phyloP scores from a whole-genome alignment of 2,113 vertebrate species.

The Oceanodroma tethys region DNA sequence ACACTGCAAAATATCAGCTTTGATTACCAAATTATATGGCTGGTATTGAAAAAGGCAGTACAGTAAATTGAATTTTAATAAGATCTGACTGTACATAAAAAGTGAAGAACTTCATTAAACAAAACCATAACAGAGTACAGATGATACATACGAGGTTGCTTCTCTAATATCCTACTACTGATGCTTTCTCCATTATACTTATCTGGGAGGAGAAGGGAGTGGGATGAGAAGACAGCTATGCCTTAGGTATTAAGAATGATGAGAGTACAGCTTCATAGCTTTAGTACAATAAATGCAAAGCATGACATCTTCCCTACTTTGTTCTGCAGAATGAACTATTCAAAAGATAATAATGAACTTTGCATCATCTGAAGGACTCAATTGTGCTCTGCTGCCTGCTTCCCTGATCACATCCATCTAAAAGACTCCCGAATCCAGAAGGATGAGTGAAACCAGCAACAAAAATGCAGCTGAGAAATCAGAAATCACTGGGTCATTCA shows the following conservation, averaged over 20 bases:
- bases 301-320: not conserved
- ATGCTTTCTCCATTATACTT: not conserved
- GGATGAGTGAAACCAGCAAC: not conserved
- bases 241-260: not conserved
- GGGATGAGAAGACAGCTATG: not conserved
- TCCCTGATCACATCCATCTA: not conserved
- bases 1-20: not conserved
- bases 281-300: constrained; percentile 13
- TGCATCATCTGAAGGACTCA: not conserved
- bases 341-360: constrained; percentile 35
- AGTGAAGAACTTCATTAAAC: not conserved
- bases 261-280: not conserved
- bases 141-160: not conserved
- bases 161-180: not conserved
- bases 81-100: not conserved
- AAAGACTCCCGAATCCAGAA: not conserved
- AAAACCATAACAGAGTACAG: not conserved
- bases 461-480: not conserved
- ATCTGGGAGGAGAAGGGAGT: not conserved
- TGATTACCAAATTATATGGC: not conserved
- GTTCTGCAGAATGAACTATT: constrained; percentile 14
- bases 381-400: not conserved
- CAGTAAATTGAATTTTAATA: constrained; percentile 11
- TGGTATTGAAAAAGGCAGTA: not conserved
- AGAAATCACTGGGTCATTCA: constrained; percentile 24